A percentile compares a stretch with the other conserved stretches of the same genome.
phyloP scores from a whole-genome alignment of 1,140 invertebrate genomes.

The Nasonia giraulti region DNA sequence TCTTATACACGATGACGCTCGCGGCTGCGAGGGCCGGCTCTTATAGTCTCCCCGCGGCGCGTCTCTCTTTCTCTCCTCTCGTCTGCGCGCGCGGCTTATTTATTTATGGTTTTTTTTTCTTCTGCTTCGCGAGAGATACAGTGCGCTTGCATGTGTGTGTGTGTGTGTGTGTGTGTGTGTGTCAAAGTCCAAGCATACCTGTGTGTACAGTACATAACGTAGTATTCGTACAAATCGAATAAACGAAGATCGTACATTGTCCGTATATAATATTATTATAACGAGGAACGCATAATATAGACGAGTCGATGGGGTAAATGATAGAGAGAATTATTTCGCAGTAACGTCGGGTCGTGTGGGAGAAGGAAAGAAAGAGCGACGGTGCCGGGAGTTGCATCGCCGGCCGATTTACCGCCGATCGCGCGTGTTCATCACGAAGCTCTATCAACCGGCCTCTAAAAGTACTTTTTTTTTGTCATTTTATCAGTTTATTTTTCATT shows the following conservation, averaged over 20 bases:
- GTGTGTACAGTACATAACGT: not conserved
- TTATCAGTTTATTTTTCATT: conserved; percentile 42
- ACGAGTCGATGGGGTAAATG: too few species aligned
- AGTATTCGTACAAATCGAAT: not conserved
- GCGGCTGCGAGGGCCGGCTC: conserved; percentile 53
- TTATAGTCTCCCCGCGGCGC: not conserved
- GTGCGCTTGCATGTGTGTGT: not conserved
- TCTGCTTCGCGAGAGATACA: not conserved
- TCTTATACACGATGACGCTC: conserved; percentile 56
- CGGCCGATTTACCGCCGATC: conserved; percentile 45
- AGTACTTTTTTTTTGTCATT: conserved; percentile 43
- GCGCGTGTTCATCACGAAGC: conserved; percentile 45
- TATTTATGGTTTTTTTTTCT: not conserved
- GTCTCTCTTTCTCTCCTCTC: conserved; percentile 6
- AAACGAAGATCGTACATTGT: not conserved
- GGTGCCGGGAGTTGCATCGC: conserved; percentile 33
- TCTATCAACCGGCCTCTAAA: conserved; percentile 51
- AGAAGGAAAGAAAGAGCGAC: conserved; percentile 28
- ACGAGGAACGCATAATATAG: too few species aligned
- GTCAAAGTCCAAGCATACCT: not conserved
- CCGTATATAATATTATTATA: not conserved
- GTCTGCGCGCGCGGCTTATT: not conserved
- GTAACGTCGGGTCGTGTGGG: not conserved
- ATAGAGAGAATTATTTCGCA: too few species aligned
- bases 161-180: not conserved